These are phyloP conservation scores for Dipodomys ordii DNA, from an alignment of 2,113 vertebrate species.

Conservation along the genomic window DNA sequence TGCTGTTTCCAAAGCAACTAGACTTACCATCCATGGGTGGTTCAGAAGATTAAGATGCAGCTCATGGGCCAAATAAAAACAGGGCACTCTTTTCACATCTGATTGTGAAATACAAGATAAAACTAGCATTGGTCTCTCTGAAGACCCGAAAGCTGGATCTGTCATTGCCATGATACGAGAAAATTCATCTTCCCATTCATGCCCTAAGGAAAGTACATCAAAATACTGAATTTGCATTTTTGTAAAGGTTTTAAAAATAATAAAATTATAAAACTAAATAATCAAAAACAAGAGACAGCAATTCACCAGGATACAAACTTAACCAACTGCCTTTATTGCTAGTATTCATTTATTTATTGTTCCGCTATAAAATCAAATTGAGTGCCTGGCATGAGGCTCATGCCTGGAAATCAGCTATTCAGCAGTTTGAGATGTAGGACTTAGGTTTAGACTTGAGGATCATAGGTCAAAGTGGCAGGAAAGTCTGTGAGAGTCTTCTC, in stretches of 20 bases:
- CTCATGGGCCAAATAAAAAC: slow-evolving; percentile 93
- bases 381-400: neutral
- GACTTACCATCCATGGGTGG: slow-evolving; percentile 95
- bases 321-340: neutral
- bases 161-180: slow-evolving; percentile 92
- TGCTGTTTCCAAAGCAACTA: slow-evolving; percentile 17
- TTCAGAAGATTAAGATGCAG: slow-evolving; percentile 88
- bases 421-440: too few species aligned
- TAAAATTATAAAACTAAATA: neutral
- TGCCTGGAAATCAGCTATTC: too few species aligned
- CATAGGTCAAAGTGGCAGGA: too few species aligned
- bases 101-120: slow-evolving; percentile 92
- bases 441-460: too few species aligned
- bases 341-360: slow-evolving; percentile 25
- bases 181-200: slow-evolving; percentile 87
- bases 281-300: slow-evolving; percentile 19
- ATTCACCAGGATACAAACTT: slow-evolving; percentile 27
- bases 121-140: slow-evolving; percentile 91
- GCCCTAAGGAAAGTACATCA: slow-evolving; percentile 81
- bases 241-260: slow-evolving; percentile 44
- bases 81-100: slow-evolving; percentile 86
- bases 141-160: slow-evolving; percentile 86
- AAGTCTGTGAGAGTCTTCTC: too few species aligned
- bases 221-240: slow-evolving; percentile 51
- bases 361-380: slow-evolving; percentile 24